These are phyloP conservation scores for Clarias batrachus DNA, from an alignment of 2,113 vertebrate species.

Conservation along the genomic window DNA sequence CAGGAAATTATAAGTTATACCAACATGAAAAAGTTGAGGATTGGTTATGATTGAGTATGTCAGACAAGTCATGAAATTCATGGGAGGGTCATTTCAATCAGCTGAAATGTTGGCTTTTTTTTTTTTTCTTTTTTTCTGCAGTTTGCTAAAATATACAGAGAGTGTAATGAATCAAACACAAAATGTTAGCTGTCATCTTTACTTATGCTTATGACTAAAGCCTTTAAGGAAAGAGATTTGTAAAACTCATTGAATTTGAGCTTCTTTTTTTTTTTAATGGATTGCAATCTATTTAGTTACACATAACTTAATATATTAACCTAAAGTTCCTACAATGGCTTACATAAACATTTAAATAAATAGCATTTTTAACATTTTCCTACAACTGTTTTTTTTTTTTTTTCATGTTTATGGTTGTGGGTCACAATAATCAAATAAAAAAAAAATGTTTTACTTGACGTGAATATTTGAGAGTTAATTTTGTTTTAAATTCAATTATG, in stretches of 20 bases:
- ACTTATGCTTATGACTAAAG: not conserved
- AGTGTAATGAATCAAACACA: not conserved
- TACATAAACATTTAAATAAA: not conserved
- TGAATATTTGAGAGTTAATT: too few relatives aligned
- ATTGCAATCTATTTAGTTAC: not conserved
- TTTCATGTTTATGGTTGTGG: too few relatives aligned
- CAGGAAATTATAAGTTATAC: not conserved
- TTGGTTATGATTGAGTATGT: not conserved
- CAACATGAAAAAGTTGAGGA: not conserved
- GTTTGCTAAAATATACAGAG: not conserved
- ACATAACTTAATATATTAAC: not conserved
- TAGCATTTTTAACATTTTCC: not conserved
- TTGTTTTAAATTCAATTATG: too few relatives aligned
- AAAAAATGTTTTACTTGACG: too few relatives aligned
- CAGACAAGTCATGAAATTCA: not conserved
- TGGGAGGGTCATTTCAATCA: not conserved
- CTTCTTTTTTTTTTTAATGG: not conserved
- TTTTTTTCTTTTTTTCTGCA: not conserved
- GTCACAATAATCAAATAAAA: too few relatives aligned
- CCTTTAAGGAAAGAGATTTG: not conserved
- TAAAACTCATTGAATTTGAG: not conserved
- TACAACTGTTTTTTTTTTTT: too few relatives aligned
- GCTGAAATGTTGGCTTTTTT: not conserved
- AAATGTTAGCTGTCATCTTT: not conserved
- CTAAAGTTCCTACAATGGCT: too few relatives aligned